Evolutionary conservation across 2,888 invertebrate species (phyloP).

Genomic region (Invenusta paracnida): DNA sequence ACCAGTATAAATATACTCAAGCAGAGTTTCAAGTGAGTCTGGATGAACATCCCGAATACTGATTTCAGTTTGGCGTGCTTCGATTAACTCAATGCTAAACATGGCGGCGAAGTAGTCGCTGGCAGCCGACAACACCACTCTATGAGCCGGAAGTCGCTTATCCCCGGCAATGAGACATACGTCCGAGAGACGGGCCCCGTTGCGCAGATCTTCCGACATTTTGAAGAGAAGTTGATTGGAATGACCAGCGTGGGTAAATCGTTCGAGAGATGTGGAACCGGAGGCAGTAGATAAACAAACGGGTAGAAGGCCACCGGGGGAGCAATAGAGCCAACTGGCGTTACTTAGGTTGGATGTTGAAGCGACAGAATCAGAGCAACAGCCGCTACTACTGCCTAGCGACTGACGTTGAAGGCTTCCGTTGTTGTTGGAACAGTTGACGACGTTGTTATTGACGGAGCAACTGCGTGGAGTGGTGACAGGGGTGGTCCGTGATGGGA

Average conservation of each 20-base stretch:
- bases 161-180: slow-evolving; percentile 75
- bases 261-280: not conserved
- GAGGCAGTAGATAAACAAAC: not conserved
- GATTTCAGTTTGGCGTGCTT: slow-evolving; percentile 77
- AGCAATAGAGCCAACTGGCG: slow-evolving; percentile 5
- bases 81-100: slow-evolving; percentile 82
- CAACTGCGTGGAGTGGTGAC: not conserved
- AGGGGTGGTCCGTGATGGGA: no score
- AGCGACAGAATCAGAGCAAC: not conserved
- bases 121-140: slow-evolving; percentile 77
- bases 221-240: not conserved
- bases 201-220: not conserved
- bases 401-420: not conserved
- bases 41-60: slow-evolving; percentile 78
- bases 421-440: not conserved
- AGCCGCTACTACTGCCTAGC: not conserved
- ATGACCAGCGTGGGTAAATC: slow-evolving; percentile 4
- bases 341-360: not conserved
- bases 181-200: slow-evolving; percentile 63
- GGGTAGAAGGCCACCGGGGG: not conserved
- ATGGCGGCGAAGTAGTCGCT: slow-evolving; percentile 91
- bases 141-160: slow-evolving; percentile 72
- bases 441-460: not conserved
- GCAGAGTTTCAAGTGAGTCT: slow-evolving; percentile 76
- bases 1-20: slow-evolving; percentile 87